Conservation (phyloP, 2,888 invertebrate species). For the Rutpela maculata region DNA sequence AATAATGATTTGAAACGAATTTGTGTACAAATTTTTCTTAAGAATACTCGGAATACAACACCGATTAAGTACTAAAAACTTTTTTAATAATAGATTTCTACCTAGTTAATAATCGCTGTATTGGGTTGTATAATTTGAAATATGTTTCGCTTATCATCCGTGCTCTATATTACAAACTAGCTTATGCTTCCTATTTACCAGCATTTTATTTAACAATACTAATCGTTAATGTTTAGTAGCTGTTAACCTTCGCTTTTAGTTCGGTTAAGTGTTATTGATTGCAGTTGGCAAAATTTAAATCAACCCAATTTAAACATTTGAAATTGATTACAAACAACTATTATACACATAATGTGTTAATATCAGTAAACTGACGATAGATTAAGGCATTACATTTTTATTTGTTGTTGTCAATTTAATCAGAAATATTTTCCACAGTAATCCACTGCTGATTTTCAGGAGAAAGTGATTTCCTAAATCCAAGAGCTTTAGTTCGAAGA, state of each 20-base stretch:
- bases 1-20: background rate
- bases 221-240: background rate
- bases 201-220: background rate
- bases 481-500: too few species aligned
- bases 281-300: conserved; percentile 5
- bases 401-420: background rate
- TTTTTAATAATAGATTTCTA: background rate
- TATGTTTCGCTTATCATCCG: background rate
- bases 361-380: background rate
- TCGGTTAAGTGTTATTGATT: conserved; percentile 22
- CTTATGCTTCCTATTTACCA: background rate
- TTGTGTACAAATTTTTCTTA: background rate
- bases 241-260: conserved; percentile 7
- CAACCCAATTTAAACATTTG: background rate
- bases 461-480: too few species aligned
- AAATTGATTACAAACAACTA: background rate
- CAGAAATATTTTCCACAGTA: background rate
- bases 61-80: background rate
- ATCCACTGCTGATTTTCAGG: too few species aligned
- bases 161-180: background rate
- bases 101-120: background rate
- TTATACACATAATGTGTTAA: too few species aligned
- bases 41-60: background rate
- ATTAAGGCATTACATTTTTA: background rate
- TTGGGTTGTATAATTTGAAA: too few species aligned